Base-by-base conservation (phyloP, 2,888 invertebrate genomes). In the Tachina lurida region DNA sequence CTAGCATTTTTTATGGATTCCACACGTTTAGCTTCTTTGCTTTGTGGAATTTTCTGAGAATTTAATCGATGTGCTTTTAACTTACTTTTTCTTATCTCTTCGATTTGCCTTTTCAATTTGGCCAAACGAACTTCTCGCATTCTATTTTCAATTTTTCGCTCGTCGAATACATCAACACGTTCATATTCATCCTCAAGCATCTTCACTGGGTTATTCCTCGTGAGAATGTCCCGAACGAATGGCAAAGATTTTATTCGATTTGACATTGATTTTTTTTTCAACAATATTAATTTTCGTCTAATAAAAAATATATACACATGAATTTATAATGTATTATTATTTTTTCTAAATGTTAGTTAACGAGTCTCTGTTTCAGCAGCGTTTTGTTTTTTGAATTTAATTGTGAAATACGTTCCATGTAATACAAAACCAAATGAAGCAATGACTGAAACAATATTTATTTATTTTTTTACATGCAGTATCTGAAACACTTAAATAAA, bases 211-310 rank as follows among this genome's bases (percentile, higher is more conserved):
- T 90, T 89, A 86, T 90, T 91, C 7, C 88, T 88, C 31, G 78
- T 86, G 74, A 89, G 81, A 75, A 91, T 88, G 31, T 90, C 89
- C 13, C 88, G 90, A 15, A 88, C 90, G 58, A 88, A 90, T 7
- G 91, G 90, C 54, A 90, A 91, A 0, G 89, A 88, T 65, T 90
- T 90, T 4, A 91, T 89, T 79, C 90, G 90, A 77, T 91, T 90
- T 1, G 89, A 88, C 91, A 90, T 91, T 73, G 56, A 8, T 41
- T 31, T 31, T 31, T 31, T 31, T 49, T 13, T 10, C n/a, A 15
- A 22, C 45, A 15, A 52, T n/a, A 9, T 22, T 10, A 1, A 49
- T 52, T 63, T 74, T 4, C 65, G 10, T 13, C 22, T 22, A 56
- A 56, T 56, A 49, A 7, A 13, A 15, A n/a, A 15, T 49, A 9